phyloP scores from a whole-genome alignment of 2,888 invertebrate species.

The Cotesia congregata region DNA sequence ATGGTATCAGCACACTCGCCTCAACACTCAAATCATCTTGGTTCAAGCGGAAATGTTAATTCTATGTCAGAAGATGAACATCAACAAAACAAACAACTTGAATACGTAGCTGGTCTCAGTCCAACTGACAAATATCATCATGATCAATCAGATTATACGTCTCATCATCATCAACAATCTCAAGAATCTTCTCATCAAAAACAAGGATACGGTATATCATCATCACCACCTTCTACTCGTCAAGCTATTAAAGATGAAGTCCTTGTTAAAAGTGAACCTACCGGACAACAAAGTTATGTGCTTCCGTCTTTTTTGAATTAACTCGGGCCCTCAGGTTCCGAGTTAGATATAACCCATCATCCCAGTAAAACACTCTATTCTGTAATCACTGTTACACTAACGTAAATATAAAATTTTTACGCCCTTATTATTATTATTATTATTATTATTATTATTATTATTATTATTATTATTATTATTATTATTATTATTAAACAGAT shows the following conservation, averaged over 20 bases:
- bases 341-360: constrained; percentile 46
- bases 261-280: constrained; percentile 75
- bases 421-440: constrained; percentile 3
- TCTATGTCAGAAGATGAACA: constrained; percentile 67
- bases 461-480: no score
- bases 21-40: constrained; percentile 58
- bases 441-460: not conserved
- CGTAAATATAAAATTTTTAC: not conserved
- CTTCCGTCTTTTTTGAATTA: constrained; percentile 85
- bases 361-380: constrained; percentile 27
- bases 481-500: no score
- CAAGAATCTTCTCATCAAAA: constrained; percentile 56
- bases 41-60: constrained; percentile 38
- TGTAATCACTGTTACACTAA: not conserved
- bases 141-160: constrained; percentile 76
- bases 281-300: constrained; percentile 76
- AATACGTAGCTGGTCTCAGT: constrained; percentile 67
- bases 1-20: constrained; percentile 67
- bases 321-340: constrained; percentile 65
- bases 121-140: constrained; percentile 73
- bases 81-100: constrained; percentile 59
- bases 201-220: constrained; percentile 64
- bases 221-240: constrained; percentile 57
- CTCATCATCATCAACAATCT: constrained; percentile 64
- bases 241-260: constrained; percentile 71